Percentiles rank a stretch among this genome's conserved stretches.
Evolutionary conservation across 2,888 invertebrate genomes (phyloP).

Genomic region (Andrena chrysosceles): DNA sequence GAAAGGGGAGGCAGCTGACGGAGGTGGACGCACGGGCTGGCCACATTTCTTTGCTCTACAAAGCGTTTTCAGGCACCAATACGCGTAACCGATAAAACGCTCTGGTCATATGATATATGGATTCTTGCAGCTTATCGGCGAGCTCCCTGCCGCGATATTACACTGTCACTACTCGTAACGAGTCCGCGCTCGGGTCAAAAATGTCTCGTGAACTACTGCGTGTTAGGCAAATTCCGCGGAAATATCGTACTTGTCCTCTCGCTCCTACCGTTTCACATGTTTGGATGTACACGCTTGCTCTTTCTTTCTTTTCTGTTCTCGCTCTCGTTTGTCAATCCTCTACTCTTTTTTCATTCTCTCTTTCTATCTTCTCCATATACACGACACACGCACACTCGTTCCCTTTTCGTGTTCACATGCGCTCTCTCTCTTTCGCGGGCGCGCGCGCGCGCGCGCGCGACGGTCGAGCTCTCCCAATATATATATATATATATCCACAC

Average conservation of each 20-base stretch:
- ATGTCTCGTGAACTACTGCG: conserved; percentile 55
- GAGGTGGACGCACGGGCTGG: conserved; percentile 8
- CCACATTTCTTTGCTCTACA: conserved; percentile 38
- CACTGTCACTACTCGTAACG: conserved; percentile 50
- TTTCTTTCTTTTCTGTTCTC: conserved; percentile 43
- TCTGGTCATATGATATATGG: conserved; percentile 37
- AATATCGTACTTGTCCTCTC: conserved; percentile 51
- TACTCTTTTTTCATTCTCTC: conserved; percentile 41
- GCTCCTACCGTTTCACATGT: conserved; percentile 26
- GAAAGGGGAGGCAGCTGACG: conserved; percentile 1
- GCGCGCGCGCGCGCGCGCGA: conserved; percentile 3
- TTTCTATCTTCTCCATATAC: conserved; percentile 57
- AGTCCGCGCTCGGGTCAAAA: conserved; percentile 43
- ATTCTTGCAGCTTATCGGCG: conserved; percentile 45
- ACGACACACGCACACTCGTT: conserved; percentile 20
- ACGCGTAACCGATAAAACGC: conserved; percentile 44
- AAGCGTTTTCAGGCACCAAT: conserved; percentile 24
- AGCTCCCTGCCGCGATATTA: conserved; percentile 38
- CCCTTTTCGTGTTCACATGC: conserved; percentile 18
- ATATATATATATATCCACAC: not conserved
- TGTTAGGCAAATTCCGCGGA: conserved; percentile 65
- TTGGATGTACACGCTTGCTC: conserved; percentile 39
- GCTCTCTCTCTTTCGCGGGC: conserved; percentile 16
- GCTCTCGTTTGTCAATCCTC: conserved; percentile 32
- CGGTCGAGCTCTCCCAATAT: no score